Percentiles rank a stretch among this genome's conserved stretches.
Conservation (phyloP, 2,113 vertebrate species). For the Corythaeola cristata region DNA sequence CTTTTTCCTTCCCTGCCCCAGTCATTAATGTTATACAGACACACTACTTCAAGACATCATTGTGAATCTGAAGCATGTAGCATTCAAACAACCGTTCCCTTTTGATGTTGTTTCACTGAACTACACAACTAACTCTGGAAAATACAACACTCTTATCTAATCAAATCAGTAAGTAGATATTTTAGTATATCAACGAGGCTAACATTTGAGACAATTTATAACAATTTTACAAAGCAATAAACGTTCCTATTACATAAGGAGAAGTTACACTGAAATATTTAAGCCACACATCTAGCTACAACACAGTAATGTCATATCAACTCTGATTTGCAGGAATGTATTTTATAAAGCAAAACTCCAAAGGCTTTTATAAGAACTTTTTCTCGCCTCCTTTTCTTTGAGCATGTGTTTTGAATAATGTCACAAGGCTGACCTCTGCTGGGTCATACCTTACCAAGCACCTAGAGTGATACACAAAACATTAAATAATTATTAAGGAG, state of each 20-base stretch:
- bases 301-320: background rate
- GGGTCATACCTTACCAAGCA: conserved; percentile 20
- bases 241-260: background rate
- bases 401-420: background rate
- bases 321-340: background rate
- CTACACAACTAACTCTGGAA: background rate
- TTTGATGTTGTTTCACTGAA: background rate
- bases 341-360: background rate
- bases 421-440: conserved; percentile 67
- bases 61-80: background rate
- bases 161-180: background rate
- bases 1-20: background rate
- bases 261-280: background rate
- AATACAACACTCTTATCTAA: background rate
- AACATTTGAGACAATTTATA: background rate
- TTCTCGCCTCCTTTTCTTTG: background rate
- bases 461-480: background rate
- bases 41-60: background rate
- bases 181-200: background rate
- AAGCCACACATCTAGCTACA: background rate
- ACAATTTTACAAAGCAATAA: background rate
- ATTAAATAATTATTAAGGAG: background rate
- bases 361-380: background rate
- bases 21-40: background rate
- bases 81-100: background rate